These are phyloP conservation scores for Argynnis bischoffii DNA, from an alignment of 2,888 invertebrate genomes.

Conservation along the genomic window DNA sequence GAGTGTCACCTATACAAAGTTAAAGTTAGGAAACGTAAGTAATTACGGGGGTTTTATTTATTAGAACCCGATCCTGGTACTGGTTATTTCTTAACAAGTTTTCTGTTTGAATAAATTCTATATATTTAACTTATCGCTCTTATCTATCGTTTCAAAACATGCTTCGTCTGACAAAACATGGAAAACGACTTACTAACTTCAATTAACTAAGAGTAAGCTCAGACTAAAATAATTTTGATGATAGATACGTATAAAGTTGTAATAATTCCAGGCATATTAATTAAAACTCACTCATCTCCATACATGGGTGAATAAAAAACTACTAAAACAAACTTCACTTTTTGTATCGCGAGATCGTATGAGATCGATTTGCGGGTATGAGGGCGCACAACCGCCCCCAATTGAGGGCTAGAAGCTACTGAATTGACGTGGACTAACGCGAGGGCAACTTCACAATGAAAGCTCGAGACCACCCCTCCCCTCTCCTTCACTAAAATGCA, in stretches of 20 bases:
- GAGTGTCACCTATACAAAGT: slow-evolving; percentile 11
- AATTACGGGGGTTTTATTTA: slow-evolving; percentile 24
- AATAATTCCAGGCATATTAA: slow-evolving; percentile 41
- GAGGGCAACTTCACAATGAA: slow-evolving; percentile 61
- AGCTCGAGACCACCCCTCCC: slow-evolving; percentile 60
- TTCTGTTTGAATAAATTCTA: slow-evolving; percentile 25
- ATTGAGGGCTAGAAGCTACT: slow-evolving; percentile 65
- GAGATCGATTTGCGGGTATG: slow-evolving; percentile 21
- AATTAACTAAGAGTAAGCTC: slow-evolving; percentile 17
- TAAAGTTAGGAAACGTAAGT: slow-evolving; percentile 26
- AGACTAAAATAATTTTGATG: slow-evolving; percentile 14
- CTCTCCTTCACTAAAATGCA: slow-evolving; percentile 66
- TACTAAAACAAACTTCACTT: slow-evolving; percentile 60
- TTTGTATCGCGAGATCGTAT: slow-evolving; percentile 30
- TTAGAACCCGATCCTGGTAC: slow-evolving; percentile 22
- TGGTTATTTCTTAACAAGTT: slow-evolving; percentile 29
- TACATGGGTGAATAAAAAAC: slow-evolving; percentile 14
- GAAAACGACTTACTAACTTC: slow-evolving; percentile 26
- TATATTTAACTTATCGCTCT: slow-evolving; percentile 29
- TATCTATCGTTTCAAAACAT: slow-evolving; percentile 27
- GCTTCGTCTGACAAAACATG: slow-evolving; percentile 20
- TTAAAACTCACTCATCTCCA: slow-evolving; percentile 13
- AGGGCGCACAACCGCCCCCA: slow-evolving; percentile 59
- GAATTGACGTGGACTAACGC: slow-evolving; percentile 49
- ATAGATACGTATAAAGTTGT: neutral